phyloP scores from a whole-genome alignment of 2,888 invertebrate genomes.

The Brachyptera risi region DNA sequence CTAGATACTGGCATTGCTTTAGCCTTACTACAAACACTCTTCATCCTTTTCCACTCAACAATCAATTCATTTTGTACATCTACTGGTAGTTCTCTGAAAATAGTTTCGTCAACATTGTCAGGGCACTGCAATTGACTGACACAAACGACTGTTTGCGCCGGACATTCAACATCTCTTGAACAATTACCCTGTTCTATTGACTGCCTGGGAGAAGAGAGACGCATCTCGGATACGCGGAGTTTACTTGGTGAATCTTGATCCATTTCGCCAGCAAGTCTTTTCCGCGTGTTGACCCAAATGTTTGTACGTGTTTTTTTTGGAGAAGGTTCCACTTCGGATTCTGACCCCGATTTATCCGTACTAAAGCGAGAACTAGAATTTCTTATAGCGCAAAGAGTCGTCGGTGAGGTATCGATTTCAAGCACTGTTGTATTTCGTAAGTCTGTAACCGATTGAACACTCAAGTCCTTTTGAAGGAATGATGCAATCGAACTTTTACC shows the following conservation, averaged over 20 bases:
- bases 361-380: conserved; percentile 37
- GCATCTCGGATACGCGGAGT: conserved; percentile 61
- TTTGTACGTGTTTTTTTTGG: conserved; percentile 64
- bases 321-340: conserved; percentile 67
- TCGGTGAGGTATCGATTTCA: conserved; percentile 12
- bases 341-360: conserved; percentile 54
- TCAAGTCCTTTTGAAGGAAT: conserved; percentile 70
- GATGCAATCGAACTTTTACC: conserved; percentile 69
- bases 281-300: conserved; percentile 42
- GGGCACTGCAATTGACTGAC: conserved; percentile 32
- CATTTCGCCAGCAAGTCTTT: conserved; percentile 36
- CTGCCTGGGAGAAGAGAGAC: conserved; percentile 48
- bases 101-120: conserved; percentile 59
- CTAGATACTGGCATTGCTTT: too few relatives aligned
- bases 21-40: conserved; percentile 31
- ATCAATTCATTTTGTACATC: conserved; percentile 71
- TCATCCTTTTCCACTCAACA: conserved; percentile 56
- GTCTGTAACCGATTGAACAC: conserved; percentile 63
- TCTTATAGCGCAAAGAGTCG: not conserved
- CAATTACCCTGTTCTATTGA: not conserved
- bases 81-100: conserved; percentile 65
- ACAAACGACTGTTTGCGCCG: not conserved
- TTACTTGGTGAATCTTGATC: conserved; percentile 63
- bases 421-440: conserved; percentile 17
- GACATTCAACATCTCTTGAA: not conserved